Evolutionary conservation across 2,113 vertebrate genomes (phyloP).

Genomic region (Gnathonemus echidnorhynchus): DNA sequence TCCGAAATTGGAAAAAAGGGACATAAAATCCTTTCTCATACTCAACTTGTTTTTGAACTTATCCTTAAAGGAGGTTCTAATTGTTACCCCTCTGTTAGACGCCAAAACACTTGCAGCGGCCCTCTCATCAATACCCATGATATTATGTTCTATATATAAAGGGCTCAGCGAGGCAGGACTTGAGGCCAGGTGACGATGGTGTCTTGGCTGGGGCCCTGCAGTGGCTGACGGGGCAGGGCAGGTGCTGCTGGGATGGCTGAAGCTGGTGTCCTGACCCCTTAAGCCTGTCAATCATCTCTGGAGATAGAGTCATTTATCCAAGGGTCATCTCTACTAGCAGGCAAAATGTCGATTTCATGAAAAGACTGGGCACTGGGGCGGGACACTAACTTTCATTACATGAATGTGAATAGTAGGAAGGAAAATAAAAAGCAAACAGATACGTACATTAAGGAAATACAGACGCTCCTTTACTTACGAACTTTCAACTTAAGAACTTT

Average conservation of each 20-base stretch:
- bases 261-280: background rate
- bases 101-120: background rate
- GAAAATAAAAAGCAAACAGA: background rate
- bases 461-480: too few species aligned
- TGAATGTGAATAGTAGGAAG: background rate
- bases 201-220: background rate
- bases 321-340: background rate
- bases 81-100: background rate
- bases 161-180: background rate
- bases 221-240: background rate
- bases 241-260: background rate
- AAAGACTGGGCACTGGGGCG: background rate
- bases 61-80: background rate
- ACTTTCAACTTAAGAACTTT: too few species aligned
- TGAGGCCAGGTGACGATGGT: background rate
- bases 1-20: background rate
- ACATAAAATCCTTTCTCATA: background rate
- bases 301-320: background rate
- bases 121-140: background rate
- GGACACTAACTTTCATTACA: background rate
- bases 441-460: background rate
- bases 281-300: background rate
- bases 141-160: constrained; percentile 12
- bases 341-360: background rate
- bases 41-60: background rate